Percentiles rank a stretch among this genome's conserved stretches.
Evolutionary conservation across 2,888 invertebrate species (phyloP).

Genomic region (Mactromeris polynyma): DNA sequence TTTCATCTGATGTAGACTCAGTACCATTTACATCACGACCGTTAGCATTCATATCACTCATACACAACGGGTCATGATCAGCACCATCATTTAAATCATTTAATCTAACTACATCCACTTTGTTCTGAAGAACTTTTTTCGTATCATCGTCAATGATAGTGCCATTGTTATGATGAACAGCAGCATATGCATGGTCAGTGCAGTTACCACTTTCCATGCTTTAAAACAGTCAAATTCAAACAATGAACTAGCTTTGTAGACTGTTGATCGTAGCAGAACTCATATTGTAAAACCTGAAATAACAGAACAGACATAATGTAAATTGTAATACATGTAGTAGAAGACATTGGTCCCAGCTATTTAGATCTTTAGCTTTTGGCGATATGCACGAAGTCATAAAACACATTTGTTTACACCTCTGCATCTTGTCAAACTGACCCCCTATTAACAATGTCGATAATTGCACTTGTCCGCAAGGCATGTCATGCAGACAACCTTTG

Average conservation of each 20-base stretch:
- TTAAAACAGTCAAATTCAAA: neutral
- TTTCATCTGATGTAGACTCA: neutral
- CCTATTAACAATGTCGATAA: too few relatives aligned
- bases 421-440: too few relatives aligned
- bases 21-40: conserved; percentile 20
- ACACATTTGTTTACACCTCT: too few relatives aligned
- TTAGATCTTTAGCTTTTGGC: too few relatives aligned
- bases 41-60: conserved; percentile 6
- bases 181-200: conserved; percentile 37
- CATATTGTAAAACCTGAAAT: neutral
- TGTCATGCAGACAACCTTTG: too few relatives aligned
- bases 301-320: neutral
- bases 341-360: too few relatives aligned
- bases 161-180: neutral
- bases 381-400: too few relatives aligned
- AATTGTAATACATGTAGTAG: too few relatives aligned
- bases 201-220: neutral
- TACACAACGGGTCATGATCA: conserved; percentile 17
- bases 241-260: neutral
- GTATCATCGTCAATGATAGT: neutral
- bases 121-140: conserved; percentile 7
- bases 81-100: conserved; percentile 14
- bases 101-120: neutral
- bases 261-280: neutral
- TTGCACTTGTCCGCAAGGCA: too few relatives aligned